A percentile compares a stretch with the other conserved stretches of the same genome.
These are phyloP conservation scores for Leptarthrus brevirostris DNA, from an alignment of 2,888 invertebrate species.

Conservation along the genomic window DNA sequence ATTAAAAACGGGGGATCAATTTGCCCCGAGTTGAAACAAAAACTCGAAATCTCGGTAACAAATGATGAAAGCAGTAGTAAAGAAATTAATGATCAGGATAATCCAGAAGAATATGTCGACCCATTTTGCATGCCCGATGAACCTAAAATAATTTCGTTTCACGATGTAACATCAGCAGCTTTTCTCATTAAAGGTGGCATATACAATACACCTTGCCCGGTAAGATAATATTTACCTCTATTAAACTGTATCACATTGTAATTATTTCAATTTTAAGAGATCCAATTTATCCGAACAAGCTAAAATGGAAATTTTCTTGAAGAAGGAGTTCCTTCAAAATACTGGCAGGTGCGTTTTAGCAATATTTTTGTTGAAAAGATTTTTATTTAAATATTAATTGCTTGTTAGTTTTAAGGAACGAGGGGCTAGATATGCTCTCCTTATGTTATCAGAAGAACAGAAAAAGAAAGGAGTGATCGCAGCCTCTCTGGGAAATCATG, in stretches of 20 bases:
- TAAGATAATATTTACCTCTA: conserved; percentile 51
- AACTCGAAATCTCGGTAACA: background rate
- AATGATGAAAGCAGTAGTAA: background rate
- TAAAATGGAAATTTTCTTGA: conserved; percentile 89
- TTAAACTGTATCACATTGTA: no score
- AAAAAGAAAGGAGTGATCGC: conserved; percentile 85
- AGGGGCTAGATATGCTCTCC: conserved; percentile 87
- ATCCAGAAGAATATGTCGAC: background rate
- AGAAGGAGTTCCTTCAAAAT: conserved; percentile 92
- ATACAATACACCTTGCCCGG: conserved; percentile 88
- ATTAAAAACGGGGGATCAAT: background rate
- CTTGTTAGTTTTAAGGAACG: conserved; percentile 92
- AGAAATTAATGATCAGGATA: background rate
- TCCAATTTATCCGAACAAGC: conserved; percentile 83
- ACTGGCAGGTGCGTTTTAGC: no score
- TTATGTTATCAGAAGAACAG: conserved; percentile 79
- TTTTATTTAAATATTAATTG: background rate
- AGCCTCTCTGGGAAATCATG: conserved; percentile 95
- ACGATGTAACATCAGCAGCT: conserved; percentile 90
- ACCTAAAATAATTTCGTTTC: conserved; percentile 80
- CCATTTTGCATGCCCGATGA: conserved; percentile 72
- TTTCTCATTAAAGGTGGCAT: conserved; percentile 84
- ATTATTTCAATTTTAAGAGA: conserved; percentile 70
- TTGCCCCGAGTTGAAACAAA: background rate
- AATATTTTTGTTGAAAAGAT: background rate